Evolutionary conservation across 1,140 invertebrate genomes (phyloP), one percentile per base, ranked within the genome.

Genomic region (Thalassaphorura encarpata): DNA sequence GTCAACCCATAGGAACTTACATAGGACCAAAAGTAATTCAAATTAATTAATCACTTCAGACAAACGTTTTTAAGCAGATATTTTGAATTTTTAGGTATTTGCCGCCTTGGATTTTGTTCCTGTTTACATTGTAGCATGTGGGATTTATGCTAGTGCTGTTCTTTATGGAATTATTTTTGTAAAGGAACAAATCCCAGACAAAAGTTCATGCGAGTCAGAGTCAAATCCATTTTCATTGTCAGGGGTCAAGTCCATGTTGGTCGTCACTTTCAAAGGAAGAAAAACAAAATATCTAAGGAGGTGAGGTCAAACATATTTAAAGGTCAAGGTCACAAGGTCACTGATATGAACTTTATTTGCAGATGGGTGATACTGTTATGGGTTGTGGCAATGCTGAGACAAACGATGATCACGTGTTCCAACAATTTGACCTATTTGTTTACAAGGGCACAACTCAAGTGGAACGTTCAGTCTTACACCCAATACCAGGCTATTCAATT

Each of bases 381-480:
- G n/a, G n/a, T n/a, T n/a, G n/a, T n/a, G n/a, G n/a, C n/a, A n/a
- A n/a, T n/a, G n/a, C n/a, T n/a, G n/a, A n/a, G n/a, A n/a, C n/a
- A n/a, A n/a, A n/a, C n/a, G n/a, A n/a, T n/a, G n/a, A n/a, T n/a
- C n/a, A n/a, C n/a, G n/a, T n/a, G n/a, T n/a, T n/a, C n/a, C 5
- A 11, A 40, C 3, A 51, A 15, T 15, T 36, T 41, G 8, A 31
- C 29, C 3, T 57, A 47, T 26, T 16, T 58, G 3, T 58, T 39
- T 28, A 48, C 51, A 21, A 52, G 56, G 36, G 53, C 47, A 29
- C 46, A 46, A 23, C 48, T 58, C 48, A 18, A 50, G 2, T 58
- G 56, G 56, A 31, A 48, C 27, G 11, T 39, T 6, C n/a, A 18
- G 3, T 24, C 46, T 2, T 58, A 53, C 26, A 46, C 56, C 11